Base-by-base conservation (phyloP, 2,888 invertebrate genomes). In the Neuroscelio doddi region DNA sequence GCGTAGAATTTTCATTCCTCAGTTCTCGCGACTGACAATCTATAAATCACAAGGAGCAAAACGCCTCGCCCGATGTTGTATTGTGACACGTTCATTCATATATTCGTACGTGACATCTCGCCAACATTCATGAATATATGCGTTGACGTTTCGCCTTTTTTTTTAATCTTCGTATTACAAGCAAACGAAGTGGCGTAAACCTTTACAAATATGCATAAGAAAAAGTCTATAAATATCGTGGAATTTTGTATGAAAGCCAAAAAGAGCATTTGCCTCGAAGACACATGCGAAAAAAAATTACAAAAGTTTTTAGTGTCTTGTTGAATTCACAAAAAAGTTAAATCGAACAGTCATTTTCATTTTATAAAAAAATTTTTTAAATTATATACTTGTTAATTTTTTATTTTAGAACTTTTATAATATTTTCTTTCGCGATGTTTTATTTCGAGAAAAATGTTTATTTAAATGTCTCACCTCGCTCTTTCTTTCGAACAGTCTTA, bases 31-130 rank as follows among this genome's bases (percentile, higher is more conserved):
- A 59, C 46, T 30, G 46, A 61, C 47, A 52, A 34, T 10, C 36
- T 26, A 49, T 61, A 61, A 52, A 61, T 61, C 61, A 61, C 52
- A 52, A n/a, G 46, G 47, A 61, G 53, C 47, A 42, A 42, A 53
- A 44, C 15, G 27, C 44, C 12, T 44, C 30, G 39, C 41, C 52
- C 47, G 59, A 59, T 46, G 52, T 39, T 26, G 39, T 42, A 15
- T 16, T 29, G 16, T 16, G 3, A 8, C 30, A 29, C 41, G 29
- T 26, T 36, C 34, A 17, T 17, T 42, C 36, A 26, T 36, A 41
- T 12, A 34, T 7, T 12, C 42, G 1, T 30, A 44, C 17, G 3
- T 3, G 38, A 17, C 12, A 38, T 38, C n/a, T 17, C 16, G 38
- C 36, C 12, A 17, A n/a, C 10, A 9, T 7, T 21, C 15, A 24